Evolutionary conservation across 2,113 vertebrate genomes (phyloP), one percentile per base, ranked within the genome.

Genomic region (Cricetomys ansorgei): DNA sequence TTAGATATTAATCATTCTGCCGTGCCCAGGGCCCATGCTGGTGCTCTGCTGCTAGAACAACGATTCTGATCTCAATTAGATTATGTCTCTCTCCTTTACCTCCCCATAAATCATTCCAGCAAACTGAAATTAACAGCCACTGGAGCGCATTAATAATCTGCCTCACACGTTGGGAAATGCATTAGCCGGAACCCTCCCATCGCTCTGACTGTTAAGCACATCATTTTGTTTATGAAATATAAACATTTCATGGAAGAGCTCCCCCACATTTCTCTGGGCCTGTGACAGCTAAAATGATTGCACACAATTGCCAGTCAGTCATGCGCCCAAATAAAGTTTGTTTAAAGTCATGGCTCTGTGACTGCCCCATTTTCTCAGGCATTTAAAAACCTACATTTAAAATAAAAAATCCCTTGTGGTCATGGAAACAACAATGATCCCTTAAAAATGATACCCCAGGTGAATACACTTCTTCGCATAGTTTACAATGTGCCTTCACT

Each of bases 41-140:
- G 98, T 98, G 99, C 98, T 99, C 98, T 98, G 99, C 98, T 98
- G 98, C 99, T 99, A 99, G 99, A 99, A 99, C 99, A 99, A 99
- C 97, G 99, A 99, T 99, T 99, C 99, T 99, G 99, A 99, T 99
- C 99, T 99, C 99, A 99, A 99, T 99, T 99, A 99, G 99, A 99
- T 99, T 99, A 99, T 99, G 99, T 99, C 99, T 99, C 99, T 99
- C 99, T 99, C 98, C 99, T 98, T 99, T 99, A 99, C 99, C 99
- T 99, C 98, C 99, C 99, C 99, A 99, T 99, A 99, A 99, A 99
- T 99, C 99, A 99, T 99, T 99, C 99, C 99, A 7, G 98, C 99
- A 99, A 99, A 99, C 99, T 99, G 99, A 99, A 99, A 99, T 99
- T 99, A 99, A 99, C 99, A 99, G 99, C 99, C 99, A 99, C 99